Evolutionary conservation across 2,888 invertebrate species (phyloP).

Genomic region (Melinaea marsaeus): DNA sequence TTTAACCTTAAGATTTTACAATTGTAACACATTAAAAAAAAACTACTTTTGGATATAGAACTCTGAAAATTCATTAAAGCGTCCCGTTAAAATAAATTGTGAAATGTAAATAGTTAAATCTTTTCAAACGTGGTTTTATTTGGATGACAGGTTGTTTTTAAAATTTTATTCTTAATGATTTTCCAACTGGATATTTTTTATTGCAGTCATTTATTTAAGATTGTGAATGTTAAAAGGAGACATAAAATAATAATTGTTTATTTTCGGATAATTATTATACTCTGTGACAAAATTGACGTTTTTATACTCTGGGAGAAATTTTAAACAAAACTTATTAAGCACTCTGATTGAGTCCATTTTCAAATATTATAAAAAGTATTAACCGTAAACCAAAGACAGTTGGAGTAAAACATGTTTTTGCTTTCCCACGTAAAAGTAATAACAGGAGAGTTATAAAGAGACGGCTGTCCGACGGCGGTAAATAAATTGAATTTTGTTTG

Average conservation of each 20-base stretch:
- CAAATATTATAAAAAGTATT: background rate
- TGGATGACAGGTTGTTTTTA: too few relatives aligned
- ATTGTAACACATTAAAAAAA: background rate
- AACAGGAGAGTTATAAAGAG: conserved; percentile 34
- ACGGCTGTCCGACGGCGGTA: conserved; percentile 31
- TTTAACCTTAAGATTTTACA: background rate
- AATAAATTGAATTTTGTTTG: conserved; percentile 50
- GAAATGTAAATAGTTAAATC: too few relatives aligned
- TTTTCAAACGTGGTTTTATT: too few relatives aligned
- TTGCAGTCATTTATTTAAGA: too few relatives aligned
- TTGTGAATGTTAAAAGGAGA: too few relatives aligned
- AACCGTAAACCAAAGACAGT: conserved; percentile 18
- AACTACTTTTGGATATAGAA: background rate
- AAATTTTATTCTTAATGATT: too few relatives aligned
- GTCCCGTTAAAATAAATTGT: too few relatives aligned
- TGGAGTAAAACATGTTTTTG: conserved; percentile 37
- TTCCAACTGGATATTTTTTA: too few relatives aligned
- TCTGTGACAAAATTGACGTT: too few relatives aligned
- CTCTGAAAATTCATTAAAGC: too few relatives aligned
- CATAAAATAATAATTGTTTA: too few relatives aligned
- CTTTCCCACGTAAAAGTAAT: conserved; percentile 36
- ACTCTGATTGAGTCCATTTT: background rate
- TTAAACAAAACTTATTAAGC: background rate
- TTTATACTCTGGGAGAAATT: background rate
- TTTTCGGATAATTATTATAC: too few relatives aligned